Evolutionary conservation across 2,113 vertebrate species (phyloP), one percentile per base, ranked within the genome.

Genomic region (Psephotus haematonotus): DNA sequence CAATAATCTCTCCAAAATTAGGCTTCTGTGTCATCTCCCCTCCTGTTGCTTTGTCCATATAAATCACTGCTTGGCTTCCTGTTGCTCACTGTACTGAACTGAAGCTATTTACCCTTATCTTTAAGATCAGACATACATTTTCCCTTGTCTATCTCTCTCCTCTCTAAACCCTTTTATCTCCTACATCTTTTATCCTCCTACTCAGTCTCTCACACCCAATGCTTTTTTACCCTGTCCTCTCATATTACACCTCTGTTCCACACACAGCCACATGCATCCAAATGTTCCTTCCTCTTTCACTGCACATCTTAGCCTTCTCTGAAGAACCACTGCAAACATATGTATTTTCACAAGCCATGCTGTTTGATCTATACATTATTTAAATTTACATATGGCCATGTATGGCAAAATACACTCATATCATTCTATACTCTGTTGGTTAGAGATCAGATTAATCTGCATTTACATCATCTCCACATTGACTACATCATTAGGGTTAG

Each of bases 101-200:
- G 6, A 92, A 92, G 74, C 80, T 87, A 76, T 95, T 97, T 92
- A 84, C 71, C 67, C 83, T 82, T 91, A 96, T 96, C 88, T 94
- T 93, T 88, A 89, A 60, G 67, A 96, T 96, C 96, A 93, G 88
- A 95, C 91, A 94, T 91, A 92, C 81, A 57, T 93, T 96, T 95
- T 96, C 86, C 53, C 92, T 93, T 95, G 80, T 95, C 88, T 96
- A 2, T 88, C 63, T 93, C 74, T 96, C 79, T 97, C 49, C 63
- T 88, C 37, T 95, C 85, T 88, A 75, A 96, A 82, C 81, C 59
- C 59, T 96, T 96, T 95, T 96, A 97, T 96, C 96, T 96, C 63
- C 71, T 90, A 17, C 88, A 97, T 96, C 93, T 96, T 96, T 93
- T 91, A 96, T 95, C 95, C 95, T 91, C 95, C 96, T 85, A 96